phyloP scores from a whole-genome alignment of 2,888 invertebrate genomes.

The Baccha elongata region DNA sequence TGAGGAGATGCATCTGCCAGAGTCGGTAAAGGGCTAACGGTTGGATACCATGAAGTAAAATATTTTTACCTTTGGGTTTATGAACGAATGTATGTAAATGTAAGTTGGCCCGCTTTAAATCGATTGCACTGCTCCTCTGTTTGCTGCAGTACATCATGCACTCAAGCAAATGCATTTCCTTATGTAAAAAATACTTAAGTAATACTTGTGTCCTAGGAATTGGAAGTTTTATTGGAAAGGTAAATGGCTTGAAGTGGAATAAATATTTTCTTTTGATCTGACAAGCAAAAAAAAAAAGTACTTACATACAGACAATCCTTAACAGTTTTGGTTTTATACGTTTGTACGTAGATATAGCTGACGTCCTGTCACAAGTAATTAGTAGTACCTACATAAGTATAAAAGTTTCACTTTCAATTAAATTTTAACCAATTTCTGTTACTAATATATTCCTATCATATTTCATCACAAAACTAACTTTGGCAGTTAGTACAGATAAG shows the following conservation, averaged over 20 bases:
- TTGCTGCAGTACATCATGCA: constrained; percentile 32
- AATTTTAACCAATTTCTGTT: too few relatives aligned
- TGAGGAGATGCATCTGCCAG: constrained; percentile 65
- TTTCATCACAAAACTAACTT: too few relatives aligned
- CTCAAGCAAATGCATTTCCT: constrained; percentile 48
- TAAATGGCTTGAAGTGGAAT: constrained; percentile 50
- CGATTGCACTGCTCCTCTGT: constrained; percentile 23
- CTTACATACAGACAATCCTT: constrained; percentile 38
- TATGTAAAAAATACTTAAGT: constrained; percentile 2
- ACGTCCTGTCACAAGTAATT: too few relatives aligned
- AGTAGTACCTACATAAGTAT: too few relatives aligned
- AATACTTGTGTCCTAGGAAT: constrained; percentile 51
- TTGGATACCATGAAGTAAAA: constrained; percentile 37
- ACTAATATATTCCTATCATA: too few relatives aligned
- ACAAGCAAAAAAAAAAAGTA: constrained; percentile 1
- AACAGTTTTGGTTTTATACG: too few relatives aligned
- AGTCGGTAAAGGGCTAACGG: constrained; percentile 3
- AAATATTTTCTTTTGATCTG: constrained; percentile 43
- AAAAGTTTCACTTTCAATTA: too few relatives aligned
- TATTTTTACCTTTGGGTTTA: constrained; percentile 43
- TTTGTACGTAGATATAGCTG: too few relatives aligned
- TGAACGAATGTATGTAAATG: background rate
- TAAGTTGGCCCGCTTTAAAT: background rate
- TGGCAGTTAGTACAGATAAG: too few relatives aligned
- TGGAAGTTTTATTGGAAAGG: constrained; percentile 55